A percentile compares a stretch with the other conserved stretches of the same genome.
phyloP scores from a whole-genome alignment of 2,113 vertebrate genomes.

The Chaetorhynchus papuensis region DNA sequence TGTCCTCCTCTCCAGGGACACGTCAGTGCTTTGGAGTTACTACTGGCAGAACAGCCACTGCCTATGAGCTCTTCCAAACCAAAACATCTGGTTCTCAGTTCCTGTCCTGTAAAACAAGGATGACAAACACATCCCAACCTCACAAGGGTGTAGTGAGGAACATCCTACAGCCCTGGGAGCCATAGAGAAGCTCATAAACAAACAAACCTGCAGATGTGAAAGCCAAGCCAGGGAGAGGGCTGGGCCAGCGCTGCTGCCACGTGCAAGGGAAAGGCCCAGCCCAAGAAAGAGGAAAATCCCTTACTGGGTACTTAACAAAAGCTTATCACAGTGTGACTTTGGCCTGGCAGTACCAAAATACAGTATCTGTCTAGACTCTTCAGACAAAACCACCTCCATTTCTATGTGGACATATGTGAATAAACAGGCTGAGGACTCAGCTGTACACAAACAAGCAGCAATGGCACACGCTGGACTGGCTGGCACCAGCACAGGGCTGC shows the following conservation, averaged over 20 bases:
- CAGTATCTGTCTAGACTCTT: neutral
- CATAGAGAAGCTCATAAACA: constrained; percentile 7
- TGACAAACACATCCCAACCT: constrained; percentile 6
- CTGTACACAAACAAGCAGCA: neutral
- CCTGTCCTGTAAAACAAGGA: neutral
- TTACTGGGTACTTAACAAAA: neutral
- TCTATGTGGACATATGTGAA: accelerated
- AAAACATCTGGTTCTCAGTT: constrained; percentile 11
- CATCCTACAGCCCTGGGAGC: neutral
- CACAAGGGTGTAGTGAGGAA: neutral
- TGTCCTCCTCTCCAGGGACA: neutral
- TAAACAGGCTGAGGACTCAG: neutral
- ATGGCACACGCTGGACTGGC: accelerated
- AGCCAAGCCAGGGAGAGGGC: neutral
- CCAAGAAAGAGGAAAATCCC: neutral
- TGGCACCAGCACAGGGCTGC: neutral
- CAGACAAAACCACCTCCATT: neutral
- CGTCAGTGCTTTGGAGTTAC: neutral
- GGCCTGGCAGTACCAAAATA: neutral
- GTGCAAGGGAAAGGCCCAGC: neutral
- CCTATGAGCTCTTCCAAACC: neutral
- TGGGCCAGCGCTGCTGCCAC: accelerated
- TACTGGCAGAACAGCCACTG: neutral
- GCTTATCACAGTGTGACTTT: neutral
- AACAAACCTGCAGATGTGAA: neutral